Evolutionary conservation across 2,888 invertebrate genomes (phyloP), one percentile per base, ranked within the genome.

Genomic region (Mythimna ferrago): DNA sequence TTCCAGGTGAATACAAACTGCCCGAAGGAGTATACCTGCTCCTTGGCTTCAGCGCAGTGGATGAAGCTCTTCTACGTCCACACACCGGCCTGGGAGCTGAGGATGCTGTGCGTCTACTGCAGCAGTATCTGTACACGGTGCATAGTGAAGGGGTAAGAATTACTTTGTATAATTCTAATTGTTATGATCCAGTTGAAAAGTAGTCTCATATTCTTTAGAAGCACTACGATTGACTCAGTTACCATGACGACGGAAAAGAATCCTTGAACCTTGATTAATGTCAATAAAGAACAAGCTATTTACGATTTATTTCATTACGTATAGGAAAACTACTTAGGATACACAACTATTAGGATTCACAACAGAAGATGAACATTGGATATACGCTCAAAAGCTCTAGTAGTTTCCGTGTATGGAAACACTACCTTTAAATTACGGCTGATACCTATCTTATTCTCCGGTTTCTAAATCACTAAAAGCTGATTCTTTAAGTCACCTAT

Each of bases 11-110:
- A 89, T 98, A 98, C 94, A 97, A 97, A 89, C 96, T 98, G 77
- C 98, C 98, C 71, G 98, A 98, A 94, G 99, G 99, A 54, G 98
- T 99, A 56, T 99, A 98, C 94, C 97, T 99, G 82, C 98, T 99
- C 92, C 97, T 99, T 73, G 99, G 99, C 73, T 99, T 98, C 95
- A 99, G 99, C 88, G 98, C 98, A 76, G 98, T 98, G n/a, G 99
- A 99, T 92, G 98, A 99, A 93, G 97, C 97, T 0, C 96, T 98
- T 73, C 96, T 99, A 86, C 97, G 98, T 84, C 98, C 98, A 53
- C 98, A 98, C 92, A 98, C 98, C 5, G 98, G 98, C 74, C 97
- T 98, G 70, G 98, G 98, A 10, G 98, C 99, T 66, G 98, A 98
- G 90, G 98, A 98, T 93, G 98, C 98, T 64, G 98, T 98, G 48